Base-by-base conservation (phyloP, 1,140 invertebrate genomes). In the Alviniconcha marisindica region DNA sequence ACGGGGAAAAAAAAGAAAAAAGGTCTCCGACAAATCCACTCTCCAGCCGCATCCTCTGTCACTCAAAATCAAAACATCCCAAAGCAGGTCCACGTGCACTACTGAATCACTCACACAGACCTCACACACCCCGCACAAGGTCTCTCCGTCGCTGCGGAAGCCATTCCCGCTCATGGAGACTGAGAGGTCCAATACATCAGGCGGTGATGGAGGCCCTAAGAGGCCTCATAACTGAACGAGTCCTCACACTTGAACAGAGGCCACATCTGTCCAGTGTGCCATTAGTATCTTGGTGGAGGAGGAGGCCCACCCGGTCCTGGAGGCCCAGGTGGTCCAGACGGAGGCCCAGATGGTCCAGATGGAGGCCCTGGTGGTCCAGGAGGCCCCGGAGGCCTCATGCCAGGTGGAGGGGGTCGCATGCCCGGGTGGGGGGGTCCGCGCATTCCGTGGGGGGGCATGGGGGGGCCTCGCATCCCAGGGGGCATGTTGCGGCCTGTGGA, bases 381-480 rank as follows among this genome's bases (percentile, higher is more conserved):
- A 2, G 54, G 36, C 2, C 82, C 76, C n/a, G 77, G 82, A 33
- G 82, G 85, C 54, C 85, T 81, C 82, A 83, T 86, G 33, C 85
- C 81, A 31, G 88, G 89, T 51, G 90, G 90, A 48, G 89, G 90
- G 38, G 86, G 87, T 82, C 88, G 82, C 87, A 87, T 88, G 36
- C 87, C 86, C 51, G 86, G 87, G 12, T 91, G 90, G 38, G 88
- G 90, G 33, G 90, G 89, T 18, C 87, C 86, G 51, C 88, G 85
- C 89, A 91, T 88, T 60, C 88, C 89, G 44, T 82, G 78, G 28
- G 86, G 89, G 76, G 83, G 86, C 69, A 84, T 84, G 69, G 87
- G 87, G 15, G 86, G 83, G 66, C 87, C 86, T 85, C 84, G 71
- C 88, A 89, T 91, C n/a, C 87, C 88, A 69, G 87, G 86, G 18